phyloP scores from a whole-genome alignment of 2,797 vertebrate species.

The Sarcophilus harrisii region DNA sequence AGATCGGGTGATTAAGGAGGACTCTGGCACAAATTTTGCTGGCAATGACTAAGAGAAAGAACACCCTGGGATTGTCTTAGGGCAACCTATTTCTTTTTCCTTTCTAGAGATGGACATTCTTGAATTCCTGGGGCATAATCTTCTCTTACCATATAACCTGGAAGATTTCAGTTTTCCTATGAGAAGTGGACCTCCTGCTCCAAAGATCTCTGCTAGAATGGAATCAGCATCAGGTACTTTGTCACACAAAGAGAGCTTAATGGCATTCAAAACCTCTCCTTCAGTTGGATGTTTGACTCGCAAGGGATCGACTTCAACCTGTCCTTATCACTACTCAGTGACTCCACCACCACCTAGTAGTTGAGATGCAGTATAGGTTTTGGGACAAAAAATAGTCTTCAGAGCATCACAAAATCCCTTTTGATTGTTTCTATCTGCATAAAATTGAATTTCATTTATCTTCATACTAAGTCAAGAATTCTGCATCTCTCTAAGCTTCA shows the following conservation, averaged over 20 bases:
- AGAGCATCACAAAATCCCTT: not conserved
- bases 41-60: not conserved
- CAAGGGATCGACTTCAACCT: not conserved
- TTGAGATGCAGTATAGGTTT: not conserved
- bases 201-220: not conserved
- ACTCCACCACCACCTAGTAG: not conserved
- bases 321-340: not conserved
- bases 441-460: not conserved
- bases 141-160: not conserved
- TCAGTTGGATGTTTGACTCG: not conserved
- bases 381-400: not conserved
- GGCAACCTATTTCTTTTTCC: not conserved
- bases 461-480: not conserved
- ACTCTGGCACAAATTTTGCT: not conserved
- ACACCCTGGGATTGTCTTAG: not conserved
- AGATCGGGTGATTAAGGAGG: not conserved
- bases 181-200: not conserved
- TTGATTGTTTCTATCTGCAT: not conserved
- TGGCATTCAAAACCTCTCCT: not conserved
- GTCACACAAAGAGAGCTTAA: not conserved
- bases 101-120: not conserved
- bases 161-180: not conserved
- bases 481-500: not conserved
- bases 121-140: not conserved
- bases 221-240: not conserved